Percentiles rank a stretch among this genome's conserved stretches.
phyloP scores from a whole-genome alignment of 2,888 invertebrate species.

The Cyrtodaria siliqua region DNA sequence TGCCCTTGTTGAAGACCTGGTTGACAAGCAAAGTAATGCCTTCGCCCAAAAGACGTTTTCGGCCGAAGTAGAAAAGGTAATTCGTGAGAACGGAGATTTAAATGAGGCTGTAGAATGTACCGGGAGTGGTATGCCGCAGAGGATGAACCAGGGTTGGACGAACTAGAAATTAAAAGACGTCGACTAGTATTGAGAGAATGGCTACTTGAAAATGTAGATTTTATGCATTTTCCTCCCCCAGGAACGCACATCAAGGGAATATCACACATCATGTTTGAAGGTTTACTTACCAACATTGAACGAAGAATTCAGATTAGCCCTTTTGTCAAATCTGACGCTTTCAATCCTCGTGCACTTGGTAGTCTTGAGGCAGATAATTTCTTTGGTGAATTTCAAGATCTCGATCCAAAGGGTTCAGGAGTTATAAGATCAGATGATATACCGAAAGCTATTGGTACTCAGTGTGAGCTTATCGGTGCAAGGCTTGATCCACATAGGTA shows the following conservation, averaged over 20 bases:
- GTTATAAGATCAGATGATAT: no score
- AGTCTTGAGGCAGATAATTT: no score
- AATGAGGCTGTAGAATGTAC: conserved; percentile 37
- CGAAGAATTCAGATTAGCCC: neutral
- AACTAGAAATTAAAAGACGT: conserved; percentile 5
- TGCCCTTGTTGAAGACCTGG: conserved; percentile 13
- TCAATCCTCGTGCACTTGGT: no score
- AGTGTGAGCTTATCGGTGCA: no score
- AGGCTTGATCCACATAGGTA: no score
- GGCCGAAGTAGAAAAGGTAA: conserved; percentile 25
- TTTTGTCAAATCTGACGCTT: neutral
- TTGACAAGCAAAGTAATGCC: conserved; percentile 25
- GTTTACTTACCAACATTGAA: conserved; percentile 2
- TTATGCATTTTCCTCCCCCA: conserved; percentile 28
- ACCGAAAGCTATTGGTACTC: no score
- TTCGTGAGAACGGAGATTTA: conserved; percentile 27
- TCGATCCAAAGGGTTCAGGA: no score
- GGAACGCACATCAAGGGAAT: conserved; percentile 33
- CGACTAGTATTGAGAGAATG: conserved; percentile 23
- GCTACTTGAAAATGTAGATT: conserved; percentile 23
- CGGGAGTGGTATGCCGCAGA: conserved; percentile 48
- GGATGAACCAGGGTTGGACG: conserved; percentile 36
- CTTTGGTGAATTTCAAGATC: no score
- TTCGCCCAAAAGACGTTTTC: conserved; percentile 32
- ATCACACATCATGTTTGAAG: conserved; percentile 26